phyloP scores from a whole-genome alignment of 2,797 vertebrate species.

The Artibeus jamaicensis region DNA sequence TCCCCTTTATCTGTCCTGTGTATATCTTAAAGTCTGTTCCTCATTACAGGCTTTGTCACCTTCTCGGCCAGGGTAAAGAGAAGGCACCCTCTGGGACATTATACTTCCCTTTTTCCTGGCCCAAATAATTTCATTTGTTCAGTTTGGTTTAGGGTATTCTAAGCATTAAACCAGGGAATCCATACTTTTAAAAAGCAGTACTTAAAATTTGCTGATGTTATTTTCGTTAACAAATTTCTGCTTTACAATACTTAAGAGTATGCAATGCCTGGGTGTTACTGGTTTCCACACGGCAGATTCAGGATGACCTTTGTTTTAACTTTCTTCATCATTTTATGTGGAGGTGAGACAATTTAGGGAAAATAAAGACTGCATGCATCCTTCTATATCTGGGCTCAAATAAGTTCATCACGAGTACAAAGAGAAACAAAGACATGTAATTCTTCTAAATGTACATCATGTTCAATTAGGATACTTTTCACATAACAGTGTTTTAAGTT shows the following conservation, averaged over 20 bases:
- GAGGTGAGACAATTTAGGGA: not conserved
- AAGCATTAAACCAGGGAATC: not conserved
- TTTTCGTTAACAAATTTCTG: not conserved
- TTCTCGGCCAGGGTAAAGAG: not conserved
- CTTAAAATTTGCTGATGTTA: not conserved
- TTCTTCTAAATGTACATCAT: not conserved
- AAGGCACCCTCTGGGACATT: not conserved
- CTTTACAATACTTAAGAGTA: not conserved
- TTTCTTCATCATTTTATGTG: not conserved
- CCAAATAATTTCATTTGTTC: not conserved
- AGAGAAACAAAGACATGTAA: not conserved
- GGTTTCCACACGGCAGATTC: not conserved
- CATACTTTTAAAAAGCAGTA: not conserved
- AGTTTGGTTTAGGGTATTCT: not conserved
- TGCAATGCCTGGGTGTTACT: not conserved
- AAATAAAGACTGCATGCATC: not conserved
- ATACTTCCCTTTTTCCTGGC: not conserved
- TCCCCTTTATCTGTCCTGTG: not conserved
- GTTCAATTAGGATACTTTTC: conserved; percentile 5
- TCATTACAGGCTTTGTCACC: not conserved
- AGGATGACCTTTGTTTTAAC: conserved; percentile 13
- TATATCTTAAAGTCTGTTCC: not conserved
- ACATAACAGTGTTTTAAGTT: not conserved
- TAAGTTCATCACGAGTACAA: not conserved
- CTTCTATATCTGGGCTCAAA: not conserved